A percentile compares a stretch with the other conserved stretches of the same genome.
Conservation (phyloP, 2,888 invertebrate genomes). For the Lycia hirtaria region DNA sequence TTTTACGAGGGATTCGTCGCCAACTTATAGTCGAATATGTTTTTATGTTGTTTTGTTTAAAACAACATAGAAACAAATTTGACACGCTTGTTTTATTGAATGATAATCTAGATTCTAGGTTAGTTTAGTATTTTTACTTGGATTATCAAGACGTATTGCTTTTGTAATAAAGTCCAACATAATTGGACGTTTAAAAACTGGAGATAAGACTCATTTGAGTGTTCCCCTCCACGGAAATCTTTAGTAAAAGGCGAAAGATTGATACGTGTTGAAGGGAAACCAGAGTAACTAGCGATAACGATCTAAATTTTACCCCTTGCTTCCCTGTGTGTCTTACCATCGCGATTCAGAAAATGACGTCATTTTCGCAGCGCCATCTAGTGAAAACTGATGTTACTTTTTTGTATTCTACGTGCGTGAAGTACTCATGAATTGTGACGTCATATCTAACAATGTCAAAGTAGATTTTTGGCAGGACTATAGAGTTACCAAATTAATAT, state of each 20-base stretch:
- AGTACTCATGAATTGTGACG: too few species aligned
- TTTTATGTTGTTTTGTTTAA: too few species aligned
- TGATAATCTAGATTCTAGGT: too few species aligned
- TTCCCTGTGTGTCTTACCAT: not conserved
- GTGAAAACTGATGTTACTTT: not conserved
- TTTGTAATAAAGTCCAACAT: not conserved
- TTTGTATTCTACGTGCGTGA: not conserved
- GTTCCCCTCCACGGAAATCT: conserved; percentile 91
- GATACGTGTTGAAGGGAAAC: conserved; percentile 88
- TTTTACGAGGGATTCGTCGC: too few species aligned
- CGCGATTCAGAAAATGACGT: not conserved
- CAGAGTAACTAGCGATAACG: not conserved
- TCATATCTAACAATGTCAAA: too few species aligned
- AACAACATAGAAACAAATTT: too few species aligned
- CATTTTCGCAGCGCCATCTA: conserved; percentile 5
- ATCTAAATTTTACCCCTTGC: not conserved
- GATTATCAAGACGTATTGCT: not conserved
- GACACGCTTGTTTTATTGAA: too few species aligned
- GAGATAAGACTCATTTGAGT: conserved; percentile 88
- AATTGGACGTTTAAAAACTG: not conserved
- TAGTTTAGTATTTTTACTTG: too few species aligned
- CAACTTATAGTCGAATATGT: too few species aligned
- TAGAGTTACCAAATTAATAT: too few species aligned
- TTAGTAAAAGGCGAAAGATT: conserved; percentile 93
- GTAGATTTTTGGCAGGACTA: too few species aligned